Conservation (phyloP, 1,140 invertebrate genomes). For the Neoseiulus cucumeris region DNA sequence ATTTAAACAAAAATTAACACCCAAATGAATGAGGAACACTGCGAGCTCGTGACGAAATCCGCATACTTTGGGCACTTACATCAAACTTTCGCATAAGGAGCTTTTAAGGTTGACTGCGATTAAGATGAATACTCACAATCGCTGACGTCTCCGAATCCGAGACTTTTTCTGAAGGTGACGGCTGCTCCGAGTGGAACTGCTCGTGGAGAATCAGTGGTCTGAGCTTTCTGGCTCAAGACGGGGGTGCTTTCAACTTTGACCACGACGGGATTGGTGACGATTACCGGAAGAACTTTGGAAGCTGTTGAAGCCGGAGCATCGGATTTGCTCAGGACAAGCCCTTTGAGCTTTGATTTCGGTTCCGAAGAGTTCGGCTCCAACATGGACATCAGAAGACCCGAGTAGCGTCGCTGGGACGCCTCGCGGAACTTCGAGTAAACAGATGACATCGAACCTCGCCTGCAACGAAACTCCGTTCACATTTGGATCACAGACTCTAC, state of each 20-base stretch:
- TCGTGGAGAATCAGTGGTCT: background rate
- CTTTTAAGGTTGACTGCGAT: too few species aligned
- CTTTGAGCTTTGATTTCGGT: background rate
- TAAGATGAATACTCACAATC: slow-evolving; percentile 2
- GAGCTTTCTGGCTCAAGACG: background rate
- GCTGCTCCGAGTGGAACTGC: background rate
- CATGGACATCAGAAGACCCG: background rate
- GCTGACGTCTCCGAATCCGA: slow-evolving; percentile 5
- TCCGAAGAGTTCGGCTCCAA: background rate
- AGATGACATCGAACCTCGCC: background rate
- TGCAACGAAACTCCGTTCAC: background rate
- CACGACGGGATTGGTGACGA: background rate
- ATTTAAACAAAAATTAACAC: too few species aligned
- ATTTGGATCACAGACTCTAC: too few species aligned
- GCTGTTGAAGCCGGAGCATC: background rate
- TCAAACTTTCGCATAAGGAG: too few species aligned
- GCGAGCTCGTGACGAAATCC: too few species aligned
- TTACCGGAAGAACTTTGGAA: background rate
- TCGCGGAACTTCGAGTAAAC: slow-evolving; percentile 5
- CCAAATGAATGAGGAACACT: too few species aligned
- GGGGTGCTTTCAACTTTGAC: background rate
- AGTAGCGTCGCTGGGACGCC: background rate
- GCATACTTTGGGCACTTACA: too few species aligned
- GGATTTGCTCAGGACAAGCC: background rate
- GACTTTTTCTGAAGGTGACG: background rate